A percentile compares a stretch with the other conserved stretches of the same genome.
Conservation (phyloP, 1,140 invertebrate species). For the Steinernema feltiae region DNA sequence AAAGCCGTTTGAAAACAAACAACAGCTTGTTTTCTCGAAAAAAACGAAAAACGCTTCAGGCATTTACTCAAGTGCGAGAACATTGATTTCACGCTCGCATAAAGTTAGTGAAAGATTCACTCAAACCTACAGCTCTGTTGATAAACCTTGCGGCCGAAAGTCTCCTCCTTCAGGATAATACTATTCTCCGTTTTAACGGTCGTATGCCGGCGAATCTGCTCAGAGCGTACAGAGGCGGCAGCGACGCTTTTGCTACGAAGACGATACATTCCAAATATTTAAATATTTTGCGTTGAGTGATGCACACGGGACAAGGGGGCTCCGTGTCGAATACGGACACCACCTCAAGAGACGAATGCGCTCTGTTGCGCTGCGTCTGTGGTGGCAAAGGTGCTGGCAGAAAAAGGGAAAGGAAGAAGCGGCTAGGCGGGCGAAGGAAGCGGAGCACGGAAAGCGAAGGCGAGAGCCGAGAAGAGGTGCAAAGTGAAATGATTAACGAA, state of each 20-base stretch:
- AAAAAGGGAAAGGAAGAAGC: neutral
- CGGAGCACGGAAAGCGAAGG: neutral
- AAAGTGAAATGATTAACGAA: neutral
- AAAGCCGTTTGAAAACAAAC: no score
- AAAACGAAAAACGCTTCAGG: no score
- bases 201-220: neutral
- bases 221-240: neutral
- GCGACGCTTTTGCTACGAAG: neutral
- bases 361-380: no score
- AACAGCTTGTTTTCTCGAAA: no score
- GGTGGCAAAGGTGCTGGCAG: no score
- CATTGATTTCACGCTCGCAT: neutral
- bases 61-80: neutral
- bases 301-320: neutral
- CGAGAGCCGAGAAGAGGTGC: constrained; percentile 19
- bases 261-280: neutral
- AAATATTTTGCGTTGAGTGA: neutral
- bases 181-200: neutral
- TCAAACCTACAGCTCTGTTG: constrained; percentile 3
- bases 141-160: neutral
- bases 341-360: no score
- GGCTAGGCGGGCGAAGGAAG: constrained; percentile 12
- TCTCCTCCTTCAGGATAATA: neutral
- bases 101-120: neutral
- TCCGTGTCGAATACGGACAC: neutral